A percentile compares a stretch with the other conserved stretches of the same genome.
These are phyloP conservation scores for Drosophila chauvacae DNA, from an alignment of 1,140 invertebrate species.

Conservation along the genomic window DNA sequence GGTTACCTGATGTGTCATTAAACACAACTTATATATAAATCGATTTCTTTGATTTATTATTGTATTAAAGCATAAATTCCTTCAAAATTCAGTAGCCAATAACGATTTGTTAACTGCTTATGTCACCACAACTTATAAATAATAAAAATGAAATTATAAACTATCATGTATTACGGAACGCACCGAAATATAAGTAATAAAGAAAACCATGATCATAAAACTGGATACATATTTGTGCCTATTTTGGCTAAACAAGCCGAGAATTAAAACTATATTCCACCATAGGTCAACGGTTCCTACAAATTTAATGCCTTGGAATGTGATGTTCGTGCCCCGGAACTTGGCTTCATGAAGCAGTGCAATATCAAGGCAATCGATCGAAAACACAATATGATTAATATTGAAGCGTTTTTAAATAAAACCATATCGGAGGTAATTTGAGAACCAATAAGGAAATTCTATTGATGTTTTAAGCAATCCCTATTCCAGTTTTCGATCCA, in stretches of 20 bases:
- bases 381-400: conserved; percentile 25
- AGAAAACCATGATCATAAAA: neutral
- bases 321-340: neutral
- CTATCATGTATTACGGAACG: neutral
- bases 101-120: neutral
- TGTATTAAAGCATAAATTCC: neutral
- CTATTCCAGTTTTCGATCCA: neutral
- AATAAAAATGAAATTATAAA: conserved; percentile 1
- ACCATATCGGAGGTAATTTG: conserved; percentile 27
- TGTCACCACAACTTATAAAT: neutral
- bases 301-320: conserved; percentile 33
- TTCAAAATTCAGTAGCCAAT: neutral
- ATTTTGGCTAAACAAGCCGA: neutral
- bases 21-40: neutral
- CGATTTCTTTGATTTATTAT: neutral
- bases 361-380: conserved; percentile 45
- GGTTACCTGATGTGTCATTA: neutral
- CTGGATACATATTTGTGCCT: neutral
- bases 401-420: conserved; percentile 9
- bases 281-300: conserved; percentile 6
- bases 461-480: neutral
- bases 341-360: conserved; percentile 4
- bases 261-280: neutral
- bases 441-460: neutral
- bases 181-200: neutral